Evolutionary conservation across 2,888 invertebrate genomes (phyloP).

Genomic region (Rhogogaster chlorosoma): DNA sequence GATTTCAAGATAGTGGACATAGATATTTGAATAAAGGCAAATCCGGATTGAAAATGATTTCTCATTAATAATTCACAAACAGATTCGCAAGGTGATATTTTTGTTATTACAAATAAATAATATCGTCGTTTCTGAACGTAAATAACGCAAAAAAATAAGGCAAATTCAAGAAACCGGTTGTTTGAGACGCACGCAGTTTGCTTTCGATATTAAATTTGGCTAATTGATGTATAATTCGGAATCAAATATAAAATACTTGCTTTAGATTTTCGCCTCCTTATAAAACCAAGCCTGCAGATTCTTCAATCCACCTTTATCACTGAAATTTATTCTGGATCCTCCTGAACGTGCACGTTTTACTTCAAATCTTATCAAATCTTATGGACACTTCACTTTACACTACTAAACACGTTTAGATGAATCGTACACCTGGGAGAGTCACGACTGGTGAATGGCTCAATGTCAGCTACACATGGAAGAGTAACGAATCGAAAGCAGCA

Average conservation of each 20-base stretch:
- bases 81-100: not conserved
- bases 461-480: not conserved
- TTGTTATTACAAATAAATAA: not conserved
- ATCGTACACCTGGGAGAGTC: slow-evolving; percentile 9
- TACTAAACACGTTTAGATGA: slow-evolving; percentile 25
- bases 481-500: slow-evolving; percentile 5
- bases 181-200: no score
- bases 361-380: not conserved
- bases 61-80: not conserved
- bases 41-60: not conserved
- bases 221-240: not conserved
- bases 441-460: slow-evolving; percentile 9
- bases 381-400: slow-evolving; percentile 17
- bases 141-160: not conserved
- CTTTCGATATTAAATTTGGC: not conserved
- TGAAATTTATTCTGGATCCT: not conserved
- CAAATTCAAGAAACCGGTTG: not conserved
- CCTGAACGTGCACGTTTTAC: not conserved
- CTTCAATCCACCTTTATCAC: not conserved
- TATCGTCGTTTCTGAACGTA: not conserved
- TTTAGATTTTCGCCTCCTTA: not conserved
- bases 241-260: not conserved
- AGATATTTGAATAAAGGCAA: not conserved
- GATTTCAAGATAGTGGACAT: not conserved
- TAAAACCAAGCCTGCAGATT: not conserved